Evolutionary conservation across 2,888 invertebrate species (phyloP), one percentile per base, ranked within the genome.

Genomic region (Campoplex capitator): DNA sequence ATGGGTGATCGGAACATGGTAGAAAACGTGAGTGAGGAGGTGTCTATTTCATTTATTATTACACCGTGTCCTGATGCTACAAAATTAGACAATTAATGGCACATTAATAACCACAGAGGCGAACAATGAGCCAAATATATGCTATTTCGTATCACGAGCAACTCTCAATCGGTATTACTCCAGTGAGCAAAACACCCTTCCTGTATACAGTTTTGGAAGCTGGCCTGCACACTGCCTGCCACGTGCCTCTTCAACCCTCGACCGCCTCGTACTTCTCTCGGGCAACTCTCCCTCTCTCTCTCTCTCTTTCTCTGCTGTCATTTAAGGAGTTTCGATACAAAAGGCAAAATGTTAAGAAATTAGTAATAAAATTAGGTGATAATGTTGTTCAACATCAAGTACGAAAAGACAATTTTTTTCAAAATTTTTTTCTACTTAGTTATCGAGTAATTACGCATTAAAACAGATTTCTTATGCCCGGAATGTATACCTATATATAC

Each of bases 171-270:
- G 78, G 65, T 79, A 79, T 28, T 76, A 83, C 83, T 71, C 51
- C 75, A 56, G 75, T 56, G 23, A 23, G 70, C 78, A 56, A n/a
- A 42, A 35, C 62, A 78, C 38, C 13, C 82, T 58, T 68, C 42
- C 54, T 74, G 62, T 28, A 23, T 23, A 51, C 18, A 45, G 18
- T 58, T 35, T 56, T 42, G 70, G 48, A 58, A 23, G 38, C 28
- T 74, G 70, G 23, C 51, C n/a, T 11, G 86, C 88, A 88, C 88
- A 86, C 58, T 87, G 75, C 78, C 51, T 32, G 86, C 86, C 83
- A 88, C 86, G 88, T 88, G 88, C 77, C 65, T 67, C 13, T 35
- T 48, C 51, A n/a, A 6, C 48, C 8, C 28, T 45, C n/a, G 23
- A 7, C 48, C 48, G n/a, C 48, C 6, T 38, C 32, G 1, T 35